Conservation (phyloP, 35 echinoderm and acorn worm genomes). For the Patiria miniata region DNA sequence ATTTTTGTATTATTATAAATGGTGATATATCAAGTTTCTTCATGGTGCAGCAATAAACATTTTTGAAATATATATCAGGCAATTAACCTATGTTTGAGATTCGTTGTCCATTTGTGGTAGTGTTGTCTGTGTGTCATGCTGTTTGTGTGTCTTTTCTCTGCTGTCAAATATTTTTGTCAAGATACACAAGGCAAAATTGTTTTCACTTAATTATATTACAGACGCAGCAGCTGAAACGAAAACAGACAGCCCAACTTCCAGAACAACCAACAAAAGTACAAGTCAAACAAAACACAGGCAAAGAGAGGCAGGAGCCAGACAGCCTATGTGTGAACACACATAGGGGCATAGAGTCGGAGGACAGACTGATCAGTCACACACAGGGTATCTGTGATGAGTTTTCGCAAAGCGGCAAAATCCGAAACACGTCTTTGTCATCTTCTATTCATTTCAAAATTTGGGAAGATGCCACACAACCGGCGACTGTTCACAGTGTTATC, state of each 20-base stretch:
- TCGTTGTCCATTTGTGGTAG: too few relatives aligned
- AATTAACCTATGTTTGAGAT: too few relatives aligned
- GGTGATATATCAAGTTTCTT: too few relatives aligned
- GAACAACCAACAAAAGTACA: too few relatives aligned
- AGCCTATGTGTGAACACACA: neutral
- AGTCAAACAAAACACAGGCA: neutral
- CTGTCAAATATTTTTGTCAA: too few relatives aligned
- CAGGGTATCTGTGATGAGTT: neutral
- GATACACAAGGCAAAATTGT: too few relatives aligned
- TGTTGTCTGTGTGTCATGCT: too few relatives aligned
- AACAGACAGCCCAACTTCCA: neutral
- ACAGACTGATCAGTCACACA: conserved; percentile 4
- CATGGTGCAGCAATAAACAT: too few relatives aligned
- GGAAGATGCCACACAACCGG: neutral
- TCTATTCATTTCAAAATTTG: conserved; percentile 4
- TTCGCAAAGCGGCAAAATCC: neutral
- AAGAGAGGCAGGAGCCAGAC: neutral
- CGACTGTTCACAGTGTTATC: neutral
- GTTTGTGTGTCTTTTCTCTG: too few relatives aligned
- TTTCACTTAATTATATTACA: neutral
- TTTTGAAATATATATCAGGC: too few relatives aligned
- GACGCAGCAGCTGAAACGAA: neutral
- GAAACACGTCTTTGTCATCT: neutral
- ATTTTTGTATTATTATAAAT: too few relatives aligned
- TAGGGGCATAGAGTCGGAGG: neutral